Evolutionary conservation across 2,113 vertebrate genomes (phyloP).

Genomic region (Isichthys henryi): DNA sequence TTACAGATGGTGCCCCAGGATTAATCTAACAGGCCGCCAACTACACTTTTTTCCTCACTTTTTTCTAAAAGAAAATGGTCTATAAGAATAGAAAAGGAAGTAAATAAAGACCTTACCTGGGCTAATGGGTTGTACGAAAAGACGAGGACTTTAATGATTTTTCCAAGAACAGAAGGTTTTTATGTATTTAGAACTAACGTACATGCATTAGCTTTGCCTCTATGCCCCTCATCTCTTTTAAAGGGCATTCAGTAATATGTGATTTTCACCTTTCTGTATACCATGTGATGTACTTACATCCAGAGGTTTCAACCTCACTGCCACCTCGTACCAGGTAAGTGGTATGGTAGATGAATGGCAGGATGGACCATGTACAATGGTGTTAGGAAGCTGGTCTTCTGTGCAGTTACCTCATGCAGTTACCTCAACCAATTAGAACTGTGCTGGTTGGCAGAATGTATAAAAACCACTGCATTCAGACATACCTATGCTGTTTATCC

Average conservation of each 20-base stretch:
- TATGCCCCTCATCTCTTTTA: background rate
- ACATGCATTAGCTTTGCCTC: background rate
- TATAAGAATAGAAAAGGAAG: background rate
- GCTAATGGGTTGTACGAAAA: background rate
- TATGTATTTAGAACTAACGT: background rate
- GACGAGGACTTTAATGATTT: background rate
- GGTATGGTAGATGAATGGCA: background rate
- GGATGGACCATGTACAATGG: background rate
- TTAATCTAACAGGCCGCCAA: background rate
- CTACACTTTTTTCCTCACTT: background rate
- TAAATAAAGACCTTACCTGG: background rate
- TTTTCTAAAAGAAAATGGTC: background rate
- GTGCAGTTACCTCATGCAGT: background rate
- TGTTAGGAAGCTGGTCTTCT: background rate
- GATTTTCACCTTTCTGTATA: background rate
- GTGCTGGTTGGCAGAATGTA: background rate
- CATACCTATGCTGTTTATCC: background rate
- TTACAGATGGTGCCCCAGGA: background rate
- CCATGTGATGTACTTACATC: conserved; percentile 60
- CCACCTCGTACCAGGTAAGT: background rate
- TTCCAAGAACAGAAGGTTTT: background rate
- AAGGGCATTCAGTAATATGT: background rate
- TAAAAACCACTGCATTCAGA: background rate
- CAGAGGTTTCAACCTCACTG: background rate
- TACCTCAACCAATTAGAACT: background rate